Evolutionary conservation across 2,888 invertebrate species (phyloP).

Genomic region (Megalurothrips usitatus): DNA sequence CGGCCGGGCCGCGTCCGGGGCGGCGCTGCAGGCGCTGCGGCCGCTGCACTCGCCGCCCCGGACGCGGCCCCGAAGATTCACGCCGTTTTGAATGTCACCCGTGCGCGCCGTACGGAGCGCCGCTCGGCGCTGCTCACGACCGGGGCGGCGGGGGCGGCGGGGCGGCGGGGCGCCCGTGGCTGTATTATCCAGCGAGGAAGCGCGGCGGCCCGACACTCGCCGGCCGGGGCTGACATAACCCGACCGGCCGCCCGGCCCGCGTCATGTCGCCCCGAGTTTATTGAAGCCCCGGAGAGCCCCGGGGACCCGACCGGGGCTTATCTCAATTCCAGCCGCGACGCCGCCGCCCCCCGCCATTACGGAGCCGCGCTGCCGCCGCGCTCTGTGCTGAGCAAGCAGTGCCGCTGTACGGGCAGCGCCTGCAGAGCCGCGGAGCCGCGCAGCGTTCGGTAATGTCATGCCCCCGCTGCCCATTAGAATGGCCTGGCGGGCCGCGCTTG

Average conservation of each 20-base stretch:
- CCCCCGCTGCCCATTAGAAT: background rate
- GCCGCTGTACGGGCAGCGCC: no score
- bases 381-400: no score
- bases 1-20: background rate
- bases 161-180: background rate
- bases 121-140: background rate
- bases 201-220: background rate
- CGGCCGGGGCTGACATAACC: background rate
- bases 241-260: background rate
- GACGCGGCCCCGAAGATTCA: background rate
- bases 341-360: no score
- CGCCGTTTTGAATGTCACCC: constrained; percentile 24
- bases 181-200: background rate
- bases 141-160: background rate
- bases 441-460: constrained; percentile 6
- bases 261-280: no score
- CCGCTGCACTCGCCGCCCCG: background rate
- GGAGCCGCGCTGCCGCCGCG: no score
- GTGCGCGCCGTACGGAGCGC: background rate
- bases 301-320: no score
- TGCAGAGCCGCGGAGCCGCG: no score
- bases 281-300: no score
- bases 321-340: no score
- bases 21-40: background rate
- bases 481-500: background rate